Evolutionary conservation across 30 jellyfish, hydroid and myxozoan species (phyloP), one percentile per base, ranked within the genome.

Genomic region (Clytia hemisphaerica): DNA sequence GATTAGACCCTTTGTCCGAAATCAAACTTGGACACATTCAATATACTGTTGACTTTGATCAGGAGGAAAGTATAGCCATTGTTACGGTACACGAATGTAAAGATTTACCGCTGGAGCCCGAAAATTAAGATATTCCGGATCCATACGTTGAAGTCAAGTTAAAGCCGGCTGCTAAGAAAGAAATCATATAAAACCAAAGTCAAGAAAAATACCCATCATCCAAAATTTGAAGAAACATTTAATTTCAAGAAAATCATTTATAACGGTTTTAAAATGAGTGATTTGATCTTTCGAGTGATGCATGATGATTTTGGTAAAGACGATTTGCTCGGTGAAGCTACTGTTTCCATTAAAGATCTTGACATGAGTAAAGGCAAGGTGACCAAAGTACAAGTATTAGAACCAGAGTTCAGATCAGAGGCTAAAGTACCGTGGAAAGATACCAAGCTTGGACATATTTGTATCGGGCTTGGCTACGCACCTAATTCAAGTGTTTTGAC

Each of bases 261-360:
- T 59, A 61, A 68, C 2, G 92, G 48, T 31, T 37, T 82, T 2
- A 82, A 76, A 37, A 73, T 73, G 66, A 72, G 94, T 64, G 31
- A 26, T 29, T 45, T 82, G 1, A 73, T 45, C 42, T 37, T 82
- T 72, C 61, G 65, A 45, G 90, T 82, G 6, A 72, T 3, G 45
- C 73, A 69, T 38, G 89, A 82, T 57, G 72, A 83, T 16, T 73
- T 82, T 68, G 70, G 90, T 29, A 84, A 83, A 18, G 83, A 82
- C 31, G 89, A 82, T 42, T 14, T 72, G 64, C 83, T 82, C 0
- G 94, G 94, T 31, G 94, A 82, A 51, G 94, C 94, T 4, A 73
- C 47, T 27, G 89, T 82, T 15, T 83, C 88, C 3, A 57, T 82
- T n/a, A 63, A 66, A n/a, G 94, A 82, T 54, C 47, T 82, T 22